phyloP scores from a whole-genome alignment of 2,797 vertebrate genomes.

The Protosalanx chinensis region DNA sequence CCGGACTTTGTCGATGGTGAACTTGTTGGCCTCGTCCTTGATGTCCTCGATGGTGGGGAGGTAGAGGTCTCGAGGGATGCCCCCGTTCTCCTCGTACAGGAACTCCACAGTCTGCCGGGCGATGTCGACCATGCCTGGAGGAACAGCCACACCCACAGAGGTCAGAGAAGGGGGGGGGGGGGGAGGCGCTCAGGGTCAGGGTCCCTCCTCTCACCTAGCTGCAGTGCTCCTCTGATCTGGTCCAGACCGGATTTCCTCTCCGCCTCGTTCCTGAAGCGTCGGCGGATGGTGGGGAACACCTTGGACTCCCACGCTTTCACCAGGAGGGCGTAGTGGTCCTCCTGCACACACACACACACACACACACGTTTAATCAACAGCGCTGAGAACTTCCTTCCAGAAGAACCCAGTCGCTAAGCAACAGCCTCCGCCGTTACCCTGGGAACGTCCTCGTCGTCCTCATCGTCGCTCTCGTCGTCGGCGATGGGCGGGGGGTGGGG shows the following conservation, averaged over 20 bases:
- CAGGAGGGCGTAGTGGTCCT: constrained; percentile 95
- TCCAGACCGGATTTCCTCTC: constrained; percentile 97
- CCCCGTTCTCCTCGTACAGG: constrained; percentile 96
- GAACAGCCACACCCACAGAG: not conserved
- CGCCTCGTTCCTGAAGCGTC: constrained; percentile 97
- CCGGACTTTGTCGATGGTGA: constrained; percentile 98
- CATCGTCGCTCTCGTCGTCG: constrained; percentile 96
- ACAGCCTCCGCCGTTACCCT: constrained; percentile 67
- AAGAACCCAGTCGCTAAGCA: not conserved
- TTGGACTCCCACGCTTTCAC: constrained; percentile 99
- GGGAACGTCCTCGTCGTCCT: constrained; percentile 91
- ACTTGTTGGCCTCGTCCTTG: constrained; percentile 98
- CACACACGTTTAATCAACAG: not conserved
- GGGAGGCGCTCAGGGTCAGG: no score
- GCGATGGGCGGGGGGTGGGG: constrained; percentile 90
- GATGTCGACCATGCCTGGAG: constrained; percentile 96
- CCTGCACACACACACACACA: constrained; percentile 68
- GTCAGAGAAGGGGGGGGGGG: no score
- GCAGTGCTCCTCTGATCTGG: constrained; percentile 97
- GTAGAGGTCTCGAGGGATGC: constrained; percentile 96
- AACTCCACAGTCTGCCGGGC: constrained; percentile 97
- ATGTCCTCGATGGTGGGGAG: constrained; percentile 98
- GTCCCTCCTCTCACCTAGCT: constrained; percentile 78
- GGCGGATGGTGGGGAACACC: constrained; percentile 95
- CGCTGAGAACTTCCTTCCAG: not conserved